Evolutionary conservation across 64 coral and sea anemone species (phyloP), one percentile per base, ranked within the genome.

Genomic region (Actinia equina): DNA sequence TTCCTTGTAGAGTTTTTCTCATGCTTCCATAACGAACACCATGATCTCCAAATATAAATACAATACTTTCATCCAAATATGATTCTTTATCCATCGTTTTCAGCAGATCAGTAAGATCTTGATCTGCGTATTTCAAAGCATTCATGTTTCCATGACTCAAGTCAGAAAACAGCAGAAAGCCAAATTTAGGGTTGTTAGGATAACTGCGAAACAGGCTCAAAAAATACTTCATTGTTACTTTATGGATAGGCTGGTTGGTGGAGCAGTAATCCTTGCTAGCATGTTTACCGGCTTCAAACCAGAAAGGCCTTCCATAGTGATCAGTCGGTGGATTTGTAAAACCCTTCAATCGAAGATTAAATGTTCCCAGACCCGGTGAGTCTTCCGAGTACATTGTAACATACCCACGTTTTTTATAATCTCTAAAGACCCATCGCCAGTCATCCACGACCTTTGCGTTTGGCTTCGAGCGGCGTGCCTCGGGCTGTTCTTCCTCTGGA

Each of bases 231-330:
- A 95, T 56, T 18, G 90, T 86, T 6, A 95, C 76, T 17, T 79
- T 85, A 59, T 95, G 94, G 60, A 86, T 76, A 14, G 90, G 82
- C 63, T 92, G 49, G 18, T 46, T 61, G 52, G 87, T 88, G 19
- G 87, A 51, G 52, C 94, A 95, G 63, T 79, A 7, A 58, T 65
- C 22, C n/a, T 61, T 25, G 3, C 44, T 71, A 0, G 60, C 52
- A 87, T 92, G 55, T 55, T 77, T 69, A 42, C 87, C 53, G 18
- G 85, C 45, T 49, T 88, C 94, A 6, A 95, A 56, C 94, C 94
- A 95, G 77, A 95, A 95, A 77, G 87, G 86, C 30, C 94, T 81
- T 17, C 79, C 63, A 64, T 87, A 95, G 59, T 95, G 94, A 70
- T 95, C 94, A 15, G 94, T 95, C 12, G 94, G 94, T 17, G 94